Conservation (phyloP, 2,888 invertebrate genomes). For the Pomacea canaliculata region DNA sequence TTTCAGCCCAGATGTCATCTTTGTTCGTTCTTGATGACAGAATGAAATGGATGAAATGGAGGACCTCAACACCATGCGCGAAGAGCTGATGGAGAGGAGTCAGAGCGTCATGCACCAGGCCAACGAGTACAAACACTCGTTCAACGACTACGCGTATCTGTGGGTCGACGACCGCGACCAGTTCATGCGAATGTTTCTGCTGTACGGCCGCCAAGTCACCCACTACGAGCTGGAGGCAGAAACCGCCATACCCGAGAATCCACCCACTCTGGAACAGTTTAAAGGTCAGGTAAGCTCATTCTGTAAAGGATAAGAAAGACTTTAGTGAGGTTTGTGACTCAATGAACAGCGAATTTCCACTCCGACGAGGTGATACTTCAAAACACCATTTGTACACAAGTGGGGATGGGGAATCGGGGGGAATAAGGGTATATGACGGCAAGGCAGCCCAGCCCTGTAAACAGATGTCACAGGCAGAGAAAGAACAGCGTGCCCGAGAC, state of each 20-base stretch:
- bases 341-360: no score
- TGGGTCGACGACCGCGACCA: conserved; percentile 91
- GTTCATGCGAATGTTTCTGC: conserved; percentile 90
- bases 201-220: conserved; percentile 82
- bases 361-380: no score
- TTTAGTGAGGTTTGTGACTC: no score
- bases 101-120: conserved; percentile 72
- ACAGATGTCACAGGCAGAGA: no score
- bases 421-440: no score
- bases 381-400: no score
- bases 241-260: conserved; percentile 78
- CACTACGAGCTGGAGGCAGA: conserved; percentile 86
- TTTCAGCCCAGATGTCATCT: no score
- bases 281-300: conserved; percentile 79
- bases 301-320: background rate
- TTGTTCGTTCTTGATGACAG: conserved; percentile 55
- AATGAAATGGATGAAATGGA: conserved; percentile 81
- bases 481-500: no score
- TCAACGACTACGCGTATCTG: conserved; percentile 82
- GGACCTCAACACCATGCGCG: conserved; percentile 87
- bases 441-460: no score
- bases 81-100: conserved; percentile 84
- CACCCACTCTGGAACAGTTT: conserved; percentile 91
- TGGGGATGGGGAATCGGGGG: no score
- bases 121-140: conserved; percentile 70